Base-by-base conservation (phyloP, 2,113 vertebrate genomes). In the Serilophus lunatus region DNA sequence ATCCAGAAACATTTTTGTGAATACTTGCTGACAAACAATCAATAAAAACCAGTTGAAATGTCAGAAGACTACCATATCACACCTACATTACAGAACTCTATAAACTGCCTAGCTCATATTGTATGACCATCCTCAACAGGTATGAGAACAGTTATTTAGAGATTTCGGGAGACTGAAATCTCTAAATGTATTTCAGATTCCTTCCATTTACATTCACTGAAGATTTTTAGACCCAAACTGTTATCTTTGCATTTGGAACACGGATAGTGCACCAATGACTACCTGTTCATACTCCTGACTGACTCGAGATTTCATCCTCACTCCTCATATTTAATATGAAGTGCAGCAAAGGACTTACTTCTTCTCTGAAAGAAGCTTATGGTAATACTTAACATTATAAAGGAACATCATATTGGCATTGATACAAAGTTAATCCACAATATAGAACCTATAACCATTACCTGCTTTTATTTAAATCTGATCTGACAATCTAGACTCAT, bases 401-500 rank as follows among this genome's bases (percentile, higher is more conserved):
- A 84, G 26, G 60, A 90, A 33, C 49, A 42, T 6, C 18, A 9
- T 51, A 45, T 42, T 47, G 7, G 93, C 35, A 35, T 1, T 60
- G 16, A 76, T 70, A 70, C 35, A 65, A 86, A 81, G 17, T 72
- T 94, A 94, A 95, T 91, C 83, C 65, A 59, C 11, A 25, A 18
- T 24, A 79, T 38, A 94, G 35, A 91, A 90, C 74, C 91, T 71
- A 35, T 35, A 86, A 89, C 74, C 20, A 87, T 29, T 56, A 57
- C 28, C 64, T 61, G 31, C n/a, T 42, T 86, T 92, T 92, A 50
- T 89, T 95, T 93, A 91, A 82, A 91, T 88, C 91, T 92, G 92
- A 95, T 81, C 69, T 95, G 92, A 89, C 94, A 97, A 70, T 82
- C 83, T 86, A 86, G 59, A 88, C 59, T 92, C 26, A 13, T 18